Evolutionary conservation across 1,140 invertebrate species (phyloP).

Genomic region (Orussus abietinus): DNA sequence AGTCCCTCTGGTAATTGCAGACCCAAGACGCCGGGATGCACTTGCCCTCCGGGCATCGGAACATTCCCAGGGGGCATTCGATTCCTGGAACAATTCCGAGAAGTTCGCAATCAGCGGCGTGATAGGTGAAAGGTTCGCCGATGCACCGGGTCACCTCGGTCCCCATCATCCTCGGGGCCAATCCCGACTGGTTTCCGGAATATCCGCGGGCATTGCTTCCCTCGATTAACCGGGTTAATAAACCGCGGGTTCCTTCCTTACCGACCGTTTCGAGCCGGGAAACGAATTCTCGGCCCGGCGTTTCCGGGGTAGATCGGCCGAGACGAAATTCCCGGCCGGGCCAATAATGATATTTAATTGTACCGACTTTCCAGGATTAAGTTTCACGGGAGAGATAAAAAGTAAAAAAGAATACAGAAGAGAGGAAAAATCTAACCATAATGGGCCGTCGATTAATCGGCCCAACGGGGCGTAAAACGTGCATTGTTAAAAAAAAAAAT

Average conservation of each 20-base stretch:
- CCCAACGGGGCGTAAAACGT: no score
- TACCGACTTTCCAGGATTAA: no score
- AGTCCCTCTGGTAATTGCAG: conserved; percentile 89
- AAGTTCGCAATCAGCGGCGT: conserved; percentile 30
- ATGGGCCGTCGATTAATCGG: no score
- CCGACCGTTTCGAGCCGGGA: conserved; percentile 8
- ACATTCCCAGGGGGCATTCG: conserved; percentile 58
- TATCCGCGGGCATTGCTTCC: no score
- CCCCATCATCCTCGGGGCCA: not conserved
- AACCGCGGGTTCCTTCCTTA: not conserved
- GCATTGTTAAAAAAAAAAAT: no score
- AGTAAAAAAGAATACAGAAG: no score
- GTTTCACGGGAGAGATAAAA: no score
- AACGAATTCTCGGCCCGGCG: conserved; percentile 1
- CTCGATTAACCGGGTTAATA: conserved; percentile 14
- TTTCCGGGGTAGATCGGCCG: not conserved
- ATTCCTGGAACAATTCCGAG: conserved; percentile 8
- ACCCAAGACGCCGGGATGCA: conserved; percentile 80
- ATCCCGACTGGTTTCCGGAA: no score
- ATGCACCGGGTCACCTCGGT: conserved; percentile 18
- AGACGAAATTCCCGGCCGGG: no score
- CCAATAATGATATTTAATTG: no score
- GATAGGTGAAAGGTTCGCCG: conserved; percentile 50
- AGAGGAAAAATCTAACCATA: no score
- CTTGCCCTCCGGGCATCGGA: conserved; percentile 77